phyloP scores from a whole-genome alignment of 2,888 invertebrate genomes.

The Aspidapion aeneum region DNA sequence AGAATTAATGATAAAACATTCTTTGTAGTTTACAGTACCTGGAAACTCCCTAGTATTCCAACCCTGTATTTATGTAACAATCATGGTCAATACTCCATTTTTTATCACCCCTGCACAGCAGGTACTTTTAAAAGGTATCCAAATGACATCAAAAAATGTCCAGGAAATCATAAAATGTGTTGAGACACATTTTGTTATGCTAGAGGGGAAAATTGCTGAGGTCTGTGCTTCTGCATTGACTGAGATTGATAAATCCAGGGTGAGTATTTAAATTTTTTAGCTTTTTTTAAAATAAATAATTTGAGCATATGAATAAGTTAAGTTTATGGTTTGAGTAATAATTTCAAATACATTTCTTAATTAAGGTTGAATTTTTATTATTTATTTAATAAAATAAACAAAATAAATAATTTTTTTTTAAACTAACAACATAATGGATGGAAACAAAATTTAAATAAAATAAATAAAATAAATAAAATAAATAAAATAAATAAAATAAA shows the following conservation, averaged over 20 bases:
- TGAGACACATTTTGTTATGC: conserved; percentile 54
- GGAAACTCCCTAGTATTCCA: conserved; percentile 59
- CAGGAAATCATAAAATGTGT: conserved; percentile 55
- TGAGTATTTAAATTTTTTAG: conserved; percentile 30
- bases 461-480: no score
- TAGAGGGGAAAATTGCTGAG: conserved; percentile 59
- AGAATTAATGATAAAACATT: no score
- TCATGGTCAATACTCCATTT: conserved; percentile 75
- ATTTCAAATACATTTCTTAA: no score
- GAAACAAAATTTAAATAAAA: no score
- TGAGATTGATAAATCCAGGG: conserved; percentile 51
- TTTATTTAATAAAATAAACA: no score
- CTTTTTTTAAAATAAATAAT: conserved; percentile 4
- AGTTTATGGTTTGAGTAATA: no score
- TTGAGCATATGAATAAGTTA: neutral
- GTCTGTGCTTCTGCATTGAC: conserved; percentile 55
- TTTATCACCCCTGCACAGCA: conserved; percentile 67
- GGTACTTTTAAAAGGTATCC: conserved; percentile 68
- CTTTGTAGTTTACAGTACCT: conserved; percentile 63
- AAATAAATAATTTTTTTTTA: no score
- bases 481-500: no score
- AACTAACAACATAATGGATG: no score
- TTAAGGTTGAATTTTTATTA: no score
- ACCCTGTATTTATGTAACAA: conserved; percentile 69
- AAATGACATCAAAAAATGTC: conserved; percentile 58